Base-by-base conservation (phyloP, 2,797 vertebrate species). In the Capromys pilorides region DNA sequence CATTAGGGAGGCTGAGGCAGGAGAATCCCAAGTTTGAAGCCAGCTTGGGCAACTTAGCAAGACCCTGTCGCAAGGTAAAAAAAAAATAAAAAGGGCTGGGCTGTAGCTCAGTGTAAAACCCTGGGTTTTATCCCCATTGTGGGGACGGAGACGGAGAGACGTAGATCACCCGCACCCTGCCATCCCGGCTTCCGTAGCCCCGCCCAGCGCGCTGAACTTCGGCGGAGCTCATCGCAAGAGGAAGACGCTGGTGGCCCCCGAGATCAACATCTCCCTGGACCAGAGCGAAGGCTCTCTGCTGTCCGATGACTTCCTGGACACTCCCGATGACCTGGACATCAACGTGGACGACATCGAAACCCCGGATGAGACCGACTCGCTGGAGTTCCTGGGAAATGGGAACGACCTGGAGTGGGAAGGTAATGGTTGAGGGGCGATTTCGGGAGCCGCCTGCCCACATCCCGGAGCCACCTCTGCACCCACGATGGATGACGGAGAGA, bases 351-450 rank as follows among this genome's bases (percentile, higher is more conserved):
- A 99, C 93, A 99, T 99, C 0, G 99, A 99, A 86, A 99, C 99
- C 0, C 99, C 99, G 0, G 99, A 99, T 0, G 99, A 99, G 97
- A 99, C 99, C 0, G 99, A 99, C 96, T 99, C 99, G 0, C 98
- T 99, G 1, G 99, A 99, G 95, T 99, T 99, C 96, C 98, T 99
- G 96, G 99, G 99, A 1, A 99, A 99, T 0, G 99, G 99, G 66
- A 99, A 99, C 0, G 99, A 99, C 51, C 97, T 99, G 94, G 99
- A 99, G 96, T 99, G 99, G 99, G 99, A 99, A 98, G 99, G 99
- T 99, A 96, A 98, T 51, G 84, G 3, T 0, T 3, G 26, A 45
- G 5, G 73, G 39, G 39, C 39, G 24, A 11, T 26, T 22, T 6
- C 11, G 11, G 71, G 71, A 21, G 5, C 13, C 1, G 26, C 24